Conservation (phyloP, 2,888 invertebrate species). For the Tromatobia lineatoria region DNA sequence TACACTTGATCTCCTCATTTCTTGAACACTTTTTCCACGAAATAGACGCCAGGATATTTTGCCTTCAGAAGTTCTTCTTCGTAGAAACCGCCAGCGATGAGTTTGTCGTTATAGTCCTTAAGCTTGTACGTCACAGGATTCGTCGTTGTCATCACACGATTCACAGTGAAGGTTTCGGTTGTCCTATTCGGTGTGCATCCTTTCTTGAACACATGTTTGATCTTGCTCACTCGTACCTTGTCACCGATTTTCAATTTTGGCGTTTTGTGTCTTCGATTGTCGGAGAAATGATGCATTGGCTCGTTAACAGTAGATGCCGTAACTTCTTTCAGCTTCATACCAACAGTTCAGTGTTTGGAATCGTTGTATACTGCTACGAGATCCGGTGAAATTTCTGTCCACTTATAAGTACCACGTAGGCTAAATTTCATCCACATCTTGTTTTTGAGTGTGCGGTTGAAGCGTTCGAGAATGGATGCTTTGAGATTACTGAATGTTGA, state of each 20-base stretch:
- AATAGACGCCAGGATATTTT: constrained; percentile 49
- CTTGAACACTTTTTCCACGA: constrained; percentile 56
- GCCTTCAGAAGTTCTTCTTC: constrained; percentile 49
- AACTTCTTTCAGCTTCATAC: constrained; percentile 78
- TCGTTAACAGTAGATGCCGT: constrained; percentile 75
- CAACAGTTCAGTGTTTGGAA: constrained; percentile 79
- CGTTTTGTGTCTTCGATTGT: background rate
- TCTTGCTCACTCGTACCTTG: constrained; percentile 78
- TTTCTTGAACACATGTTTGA: constrained; percentile 74
- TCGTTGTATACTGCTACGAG: constrained; percentile 74
- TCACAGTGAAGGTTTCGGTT: constrained; percentile 79
- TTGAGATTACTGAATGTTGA: constrained; percentile 73
- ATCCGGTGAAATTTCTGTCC: no score
- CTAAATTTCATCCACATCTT: no score
- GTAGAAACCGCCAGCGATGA: constrained; percentile 74
- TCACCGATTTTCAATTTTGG: constrained; percentile 75
- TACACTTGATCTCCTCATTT: constrained; percentile 35
- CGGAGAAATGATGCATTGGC: constrained; percentile 42
- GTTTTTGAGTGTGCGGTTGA: constrained; percentile 56
- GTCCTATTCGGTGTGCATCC: constrained; percentile 75
- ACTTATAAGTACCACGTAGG: no score
- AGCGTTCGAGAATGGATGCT: constrained; percentile 77
- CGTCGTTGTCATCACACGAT: constrained; percentile 62
- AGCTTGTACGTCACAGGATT: constrained; percentile 78
- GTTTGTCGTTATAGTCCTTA: constrained; percentile 73